These are phyloP conservation scores for Thunnus albacares DNA, from an alignment of 2,797 vertebrate species.

Conservation along the genomic window DNA sequence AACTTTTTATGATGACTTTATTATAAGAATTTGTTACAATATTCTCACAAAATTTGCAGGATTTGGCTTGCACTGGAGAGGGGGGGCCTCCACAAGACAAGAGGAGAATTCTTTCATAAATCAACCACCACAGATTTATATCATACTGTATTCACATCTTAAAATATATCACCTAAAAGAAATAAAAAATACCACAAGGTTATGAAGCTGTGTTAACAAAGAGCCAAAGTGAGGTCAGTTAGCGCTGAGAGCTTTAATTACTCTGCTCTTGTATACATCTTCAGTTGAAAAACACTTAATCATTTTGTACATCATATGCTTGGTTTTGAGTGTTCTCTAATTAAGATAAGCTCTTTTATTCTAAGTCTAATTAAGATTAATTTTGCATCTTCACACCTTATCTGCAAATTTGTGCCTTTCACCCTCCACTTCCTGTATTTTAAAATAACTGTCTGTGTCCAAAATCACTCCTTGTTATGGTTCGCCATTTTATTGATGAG, in stretches of 20 bases:
- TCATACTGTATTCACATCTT: not conserved
- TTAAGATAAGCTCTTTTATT: not conserved
- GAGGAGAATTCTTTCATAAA: not conserved
- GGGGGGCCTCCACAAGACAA: not conserved
- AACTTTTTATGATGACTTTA: not conserved
- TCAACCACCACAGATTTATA: not conserved
- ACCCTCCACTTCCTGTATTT: not conserved
- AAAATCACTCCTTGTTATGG: too few relatives aligned
- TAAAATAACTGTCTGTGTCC: constrained; percentile 4
- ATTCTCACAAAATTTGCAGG: not conserved
- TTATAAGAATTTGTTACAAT: not conserved
- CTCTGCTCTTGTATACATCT: not conserved
- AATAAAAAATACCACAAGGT: not conserved
- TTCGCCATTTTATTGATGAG: too few relatives aligned
- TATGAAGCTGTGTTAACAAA: constrained; percentile 1
- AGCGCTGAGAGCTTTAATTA: not conserved
- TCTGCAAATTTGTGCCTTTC: constrained; percentile 4
- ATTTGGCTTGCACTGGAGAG: not conserved
- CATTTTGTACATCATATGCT: not conserved
- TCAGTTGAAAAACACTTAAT: not conserved
- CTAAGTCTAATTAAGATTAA: not conserved
- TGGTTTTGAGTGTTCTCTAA: not conserved
- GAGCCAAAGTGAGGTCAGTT: not conserved
- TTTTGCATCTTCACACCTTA: constrained; percentile 16
- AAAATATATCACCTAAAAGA: not conserved